Evolutionary conservation across 2,888 invertebrate species (phyloP), one percentile per base, ranked within the genome.

Genomic region (Ormyrus rosae): DNA sequence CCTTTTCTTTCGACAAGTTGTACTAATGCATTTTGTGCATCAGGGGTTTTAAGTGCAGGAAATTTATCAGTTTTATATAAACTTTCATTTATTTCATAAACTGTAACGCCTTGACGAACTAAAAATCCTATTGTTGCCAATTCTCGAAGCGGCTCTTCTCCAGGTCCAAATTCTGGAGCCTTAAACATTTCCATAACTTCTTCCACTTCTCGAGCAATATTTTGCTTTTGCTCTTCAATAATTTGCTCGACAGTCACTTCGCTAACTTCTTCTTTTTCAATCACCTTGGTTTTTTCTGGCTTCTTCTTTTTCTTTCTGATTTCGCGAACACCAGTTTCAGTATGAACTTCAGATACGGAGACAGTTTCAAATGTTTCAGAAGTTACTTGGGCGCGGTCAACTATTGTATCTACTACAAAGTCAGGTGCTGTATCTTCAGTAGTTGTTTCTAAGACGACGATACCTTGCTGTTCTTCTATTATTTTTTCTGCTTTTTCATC

Each of bases 1-100:
- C 97, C 96, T 90, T 96, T 94, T 50, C 96, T 93, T 90, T 97
- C 97, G 0, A 97, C 96, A 70, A 97, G 92, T 85, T 96, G 95
- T 8, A 97, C 96, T 86, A 97, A 91, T 9, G 97, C 96, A 51
- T 96, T 95, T 90, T 97, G 97, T 0, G 96, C 95, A 87, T 96
- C 95, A 0, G 96, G 96, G 11, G 95, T 94, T 87, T 94, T 93
- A 75, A 97, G 90, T 11, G 96, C 94, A 34, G 96, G 96, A 90
- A 97, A 96, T 85, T 94, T 94, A 85, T 96, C 94, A 19, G 96
- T 94, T 86, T 95, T 94, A 86, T 96, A 96, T 82, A 96, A 92
- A 65, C 94, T 93, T 76, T 91, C 90, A 83, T 95, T 95, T 65
- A 97, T 95, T 91, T 96, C 94, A 86, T 94, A 93, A 1, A 95